Evolutionary conservation across 2,888 invertebrate genomes (phyloP), one percentile per base, ranked within the genome.

Genomic region (Vandiemenella viatica): DNA sequence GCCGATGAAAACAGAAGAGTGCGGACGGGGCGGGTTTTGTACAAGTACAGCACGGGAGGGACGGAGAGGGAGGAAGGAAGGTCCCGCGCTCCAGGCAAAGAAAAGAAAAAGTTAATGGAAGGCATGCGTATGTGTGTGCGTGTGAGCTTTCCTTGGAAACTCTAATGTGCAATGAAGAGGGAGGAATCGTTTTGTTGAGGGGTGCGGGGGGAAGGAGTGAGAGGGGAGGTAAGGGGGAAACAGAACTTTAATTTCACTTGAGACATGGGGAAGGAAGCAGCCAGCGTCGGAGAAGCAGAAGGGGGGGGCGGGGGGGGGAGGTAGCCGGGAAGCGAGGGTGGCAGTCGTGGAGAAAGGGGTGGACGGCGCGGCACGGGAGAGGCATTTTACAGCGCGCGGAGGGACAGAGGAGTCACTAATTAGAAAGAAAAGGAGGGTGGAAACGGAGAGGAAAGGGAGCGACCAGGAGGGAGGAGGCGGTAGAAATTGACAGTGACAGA

Each of bases 161-260:
- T 49, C 49, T 49, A 53, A 50, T 51, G 53, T 50, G 54, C 54
- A 54, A 51, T 48, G 48, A 50, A 43, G 49, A 49, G 49, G 51
- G 55, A 50, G 53, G 50, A 52, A 49, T 58, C 56, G 55, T 58
- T 58, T 57, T 56, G 56, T 54, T 56, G 52, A 52, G 55, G 42
- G 18, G 53, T 49, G 56, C 54, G 57, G 19, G 49, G 46, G 45
- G 41, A 22, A 23, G 37, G 48, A 13, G 43, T 15, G 20, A 6
- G 40, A 23, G 21, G 18, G 37, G 23, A 23, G 37, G 16, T n/a
- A 20, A 37, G 40, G 18, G 19, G 44, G 52, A 55, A 54, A 48
- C 55, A 55, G 57, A 58, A 59, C 57, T 59, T 59, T 59, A 59
- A 59, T 59, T 58, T 59, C 57, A 57, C 58, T 58, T 57, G 59